Percentiles rank a stretch among this genome's conserved stretches.
These are phyloP conservation scores for Meghimatium bilineatum DNA, from an alignment of 2,888 invertebrate genomes.

Conservation along the genomic window DNA sequence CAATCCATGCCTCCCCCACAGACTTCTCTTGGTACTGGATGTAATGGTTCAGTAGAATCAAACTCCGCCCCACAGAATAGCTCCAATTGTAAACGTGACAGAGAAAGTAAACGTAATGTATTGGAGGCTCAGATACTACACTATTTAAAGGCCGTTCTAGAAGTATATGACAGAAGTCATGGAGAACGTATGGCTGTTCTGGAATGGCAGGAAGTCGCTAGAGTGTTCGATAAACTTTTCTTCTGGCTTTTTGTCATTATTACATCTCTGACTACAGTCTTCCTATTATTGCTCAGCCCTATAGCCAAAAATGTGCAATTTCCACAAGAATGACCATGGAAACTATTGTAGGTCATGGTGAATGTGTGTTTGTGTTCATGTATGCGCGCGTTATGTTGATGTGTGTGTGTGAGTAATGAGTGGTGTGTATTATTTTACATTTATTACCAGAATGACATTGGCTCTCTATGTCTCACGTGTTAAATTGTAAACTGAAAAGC, in stretches of 20 bases:
- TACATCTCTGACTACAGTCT: constrained; percentile 78
- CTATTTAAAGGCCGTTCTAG: constrained; percentile 67
- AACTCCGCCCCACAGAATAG: background rate
- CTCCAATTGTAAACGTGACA: background rate
- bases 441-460: no score
- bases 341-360: background rate
- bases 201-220: constrained; percentile 78
- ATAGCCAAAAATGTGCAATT: constrained; percentile 60
- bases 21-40: background rate
- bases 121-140: constrained; percentile 67
- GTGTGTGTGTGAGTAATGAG: no score
- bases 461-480: no score
- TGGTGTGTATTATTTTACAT: no score
- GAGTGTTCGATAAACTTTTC: constrained; percentile 79
- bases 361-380: constrained; percentile 3
- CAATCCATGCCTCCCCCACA: background rate
- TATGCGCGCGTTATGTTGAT: background rate
- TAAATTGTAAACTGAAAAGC: no score
- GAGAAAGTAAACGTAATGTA: constrained; percentile 32
- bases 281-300: constrained; percentile 79
- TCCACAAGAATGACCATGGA: constrained; percentile 39
- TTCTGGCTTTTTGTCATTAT: constrained; percentile 79
- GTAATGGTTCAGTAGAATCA: constrained; percentile 25
- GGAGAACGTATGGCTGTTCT: constrained; percentile 61
- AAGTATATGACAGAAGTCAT: constrained; percentile 63